Evolutionary conservation across 2,797 vertebrate species (phyloP).

Genomic region (Calcarius lapponicus): DNA sequence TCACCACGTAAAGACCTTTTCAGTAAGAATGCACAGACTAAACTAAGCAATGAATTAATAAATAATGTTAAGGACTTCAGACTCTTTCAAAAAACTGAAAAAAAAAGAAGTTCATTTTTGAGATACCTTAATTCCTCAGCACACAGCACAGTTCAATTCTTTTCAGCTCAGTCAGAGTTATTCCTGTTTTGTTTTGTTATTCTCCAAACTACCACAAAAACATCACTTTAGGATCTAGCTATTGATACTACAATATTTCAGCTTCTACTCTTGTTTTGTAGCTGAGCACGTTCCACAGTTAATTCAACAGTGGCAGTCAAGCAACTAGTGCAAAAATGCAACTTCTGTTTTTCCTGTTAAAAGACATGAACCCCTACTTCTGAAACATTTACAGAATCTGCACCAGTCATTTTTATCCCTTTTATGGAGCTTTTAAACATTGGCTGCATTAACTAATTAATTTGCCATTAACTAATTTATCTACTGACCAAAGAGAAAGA

Average conservation of each 20-base stretch:
- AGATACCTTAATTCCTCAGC: background rate
- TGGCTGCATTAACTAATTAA: constrained; percentile 57
- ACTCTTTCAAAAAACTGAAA: background rate
- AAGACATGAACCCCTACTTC: background rate
- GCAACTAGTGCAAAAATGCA: background rate
- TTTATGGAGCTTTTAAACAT: constrained; percentile 23
- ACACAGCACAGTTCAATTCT: background rate
- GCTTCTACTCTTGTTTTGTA: background rate
- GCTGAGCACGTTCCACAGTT: background rate
- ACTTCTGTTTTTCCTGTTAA: background rate
- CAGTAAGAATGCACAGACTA: background rate
- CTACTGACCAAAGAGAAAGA: constrained; percentile 46
- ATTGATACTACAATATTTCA: background rate
- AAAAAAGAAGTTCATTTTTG: background rate
- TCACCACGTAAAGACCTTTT: background rate
- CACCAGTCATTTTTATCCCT: background rate
- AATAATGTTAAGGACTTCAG: background rate
- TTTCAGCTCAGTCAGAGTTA: background rate
- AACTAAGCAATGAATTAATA: background rate
- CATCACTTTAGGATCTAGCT: background rate
- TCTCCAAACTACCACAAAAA: background rate
- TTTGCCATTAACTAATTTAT: constrained; percentile 58
- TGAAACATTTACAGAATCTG: background rate
- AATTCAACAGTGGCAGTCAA: background rate
- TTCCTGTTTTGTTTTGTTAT: background rate